Evolutionary conservation across 1,140 invertebrate genomes (phyloP).

Genomic region (Aleiodes sp.): DNA sequence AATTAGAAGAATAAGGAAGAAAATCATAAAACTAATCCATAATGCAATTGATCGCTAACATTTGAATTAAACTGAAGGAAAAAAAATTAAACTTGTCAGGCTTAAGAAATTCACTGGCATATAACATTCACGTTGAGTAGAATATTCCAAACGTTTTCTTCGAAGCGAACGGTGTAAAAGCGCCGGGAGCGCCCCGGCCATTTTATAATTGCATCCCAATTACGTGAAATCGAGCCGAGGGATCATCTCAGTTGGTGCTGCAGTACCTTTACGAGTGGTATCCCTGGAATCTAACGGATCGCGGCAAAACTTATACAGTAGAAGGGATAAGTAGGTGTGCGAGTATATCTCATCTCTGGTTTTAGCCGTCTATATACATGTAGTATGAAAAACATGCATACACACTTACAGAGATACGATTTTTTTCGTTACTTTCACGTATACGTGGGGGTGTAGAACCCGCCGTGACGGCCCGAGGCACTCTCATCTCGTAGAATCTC

Average conservation of each 20-base stretch:
- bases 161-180: slow-evolving; percentile 41
- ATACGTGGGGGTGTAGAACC: not conserved
- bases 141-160: slow-evolving; percentile 34
- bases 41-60: too few relatives aligned
- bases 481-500: slow-evolving; percentile 47
- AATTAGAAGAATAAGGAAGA: not conserved
- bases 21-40: not conserved
- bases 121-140: not conserved
- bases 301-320: slow-evolving; percentile 2
- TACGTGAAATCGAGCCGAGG: slow-evolving; percentile 45
- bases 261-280: slow-evolving; percentile 19
- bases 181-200: slow-evolving; percentile 40
- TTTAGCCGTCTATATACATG: not conserved
- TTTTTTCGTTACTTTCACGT: not conserved
- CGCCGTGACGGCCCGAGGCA: slow-evolving; percentile 41
- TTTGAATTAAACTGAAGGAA: not conserved
- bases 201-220: slow-evolving; percentile 54
- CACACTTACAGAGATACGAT: not conserved
- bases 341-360: not conserved
- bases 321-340: slow-evolving; percentile 37
- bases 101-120: not conserved
- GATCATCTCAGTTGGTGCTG: slow-evolving; percentile 23
- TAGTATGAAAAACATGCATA: not conserved
- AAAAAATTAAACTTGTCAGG: not conserved
- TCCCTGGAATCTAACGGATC: slow-evolving; percentile 39